Evolutionary conservation across 2,797 vertebrate species (phyloP), one percentile per base, ranked within the genome.

Genomic region (Lindbergichthys nudifrons): DNA sequence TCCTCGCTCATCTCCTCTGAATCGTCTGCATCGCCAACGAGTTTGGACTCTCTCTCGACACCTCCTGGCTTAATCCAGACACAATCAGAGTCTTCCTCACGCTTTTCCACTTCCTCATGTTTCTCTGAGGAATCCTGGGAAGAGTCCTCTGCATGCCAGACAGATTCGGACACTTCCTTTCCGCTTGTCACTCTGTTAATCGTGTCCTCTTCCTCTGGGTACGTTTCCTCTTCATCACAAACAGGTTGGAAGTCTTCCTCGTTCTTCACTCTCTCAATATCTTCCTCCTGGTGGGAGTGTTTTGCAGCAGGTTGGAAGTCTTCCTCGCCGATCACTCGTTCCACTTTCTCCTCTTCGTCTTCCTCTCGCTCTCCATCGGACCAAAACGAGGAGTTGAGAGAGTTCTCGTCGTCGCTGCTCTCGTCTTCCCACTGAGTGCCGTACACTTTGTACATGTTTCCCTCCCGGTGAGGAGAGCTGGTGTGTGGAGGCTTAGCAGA

Each of bases 321-420:
- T 41, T 57, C 54, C 18, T 36, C n/a, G 2, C 6, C 4, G 18
- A 7, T 19, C 11, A n/a, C 18, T 39, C 11, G 18, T 30, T n/a
- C 30, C 4, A 32, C 57, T 43, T 77, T 50, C 32, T 63, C 56
- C 39, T 88, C 72, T 14, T 88, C 80, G 0, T 80, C 65, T 2
- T 76, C 69, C 43, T 43, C 14, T 5, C 43, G 66, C 21, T 85
- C 90, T 50, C 62, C 80, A 19, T 93, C 93, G 10, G 92, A 93
- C 93, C 93, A 94, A 39, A 95, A 94, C 18, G 93, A 93, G 8
- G 92, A 93, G 56, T 47, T 74, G 5, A 92, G 80, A n/a, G 89
- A 92, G 23, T 59, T 60, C 3, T 78, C 64, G n/a, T 88, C 85
- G 0, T 85, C 83, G 1, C 85, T 80, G 21, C 77, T 81, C 2